Evolutionary conservation across 2,888 invertebrate genomes (phyloP).

Genomic region (Melanchra persicariae): DNA sequence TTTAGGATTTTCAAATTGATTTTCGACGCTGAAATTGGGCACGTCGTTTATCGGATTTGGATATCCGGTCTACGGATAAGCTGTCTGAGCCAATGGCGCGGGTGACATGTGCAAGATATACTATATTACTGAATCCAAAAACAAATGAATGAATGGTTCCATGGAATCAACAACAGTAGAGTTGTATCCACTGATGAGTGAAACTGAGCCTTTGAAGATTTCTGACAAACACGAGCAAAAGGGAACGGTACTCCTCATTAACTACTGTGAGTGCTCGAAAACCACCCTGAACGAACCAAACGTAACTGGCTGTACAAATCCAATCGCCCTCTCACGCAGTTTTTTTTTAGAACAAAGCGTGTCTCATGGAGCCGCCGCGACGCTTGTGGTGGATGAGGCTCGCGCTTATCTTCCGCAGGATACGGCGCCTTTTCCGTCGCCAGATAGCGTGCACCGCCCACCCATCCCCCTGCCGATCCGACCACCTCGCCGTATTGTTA

Average conservation of each 20-base stretch:
- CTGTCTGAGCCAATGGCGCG: constrained; percentile 10
- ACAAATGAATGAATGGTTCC: constrained; percentile 14
- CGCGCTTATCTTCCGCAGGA: constrained; percentile 82
- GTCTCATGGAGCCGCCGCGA: constrained; percentile 39
- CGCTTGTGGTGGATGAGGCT: constrained; percentile 74
- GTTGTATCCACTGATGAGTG: neutral
- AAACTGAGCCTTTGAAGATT: neutral
- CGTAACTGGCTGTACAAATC: constrained; percentile 15
- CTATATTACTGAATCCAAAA: constrained; percentile 24
- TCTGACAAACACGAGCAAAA: constrained; percentile 18
- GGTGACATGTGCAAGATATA: constrained; percentile 31
- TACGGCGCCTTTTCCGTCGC: constrained; percentile 80
- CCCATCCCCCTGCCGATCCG: constrained; percentile 38
- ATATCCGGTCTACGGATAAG: constrained; percentile 31
- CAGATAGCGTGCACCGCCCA: constrained; percentile 55
- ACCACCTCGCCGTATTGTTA: constrained; percentile 51
- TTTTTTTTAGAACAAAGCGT: constrained; percentile 54
- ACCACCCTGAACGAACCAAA: constrained; percentile 11
- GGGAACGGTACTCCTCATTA: constrained; percentile 14
- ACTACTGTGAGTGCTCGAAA: constrained; percentile 13
- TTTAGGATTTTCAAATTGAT: constrained; percentile 28
- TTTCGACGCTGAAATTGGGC: constrained; percentile 46
- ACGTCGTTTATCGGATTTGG: constrained; percentile 51
- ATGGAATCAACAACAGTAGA: neutral
- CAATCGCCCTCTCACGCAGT: constrained; percentile 11